Base-by-base conservation (phyloP, 1,140 invertebrate species). In the Chionoecetes opilio region DNA sequence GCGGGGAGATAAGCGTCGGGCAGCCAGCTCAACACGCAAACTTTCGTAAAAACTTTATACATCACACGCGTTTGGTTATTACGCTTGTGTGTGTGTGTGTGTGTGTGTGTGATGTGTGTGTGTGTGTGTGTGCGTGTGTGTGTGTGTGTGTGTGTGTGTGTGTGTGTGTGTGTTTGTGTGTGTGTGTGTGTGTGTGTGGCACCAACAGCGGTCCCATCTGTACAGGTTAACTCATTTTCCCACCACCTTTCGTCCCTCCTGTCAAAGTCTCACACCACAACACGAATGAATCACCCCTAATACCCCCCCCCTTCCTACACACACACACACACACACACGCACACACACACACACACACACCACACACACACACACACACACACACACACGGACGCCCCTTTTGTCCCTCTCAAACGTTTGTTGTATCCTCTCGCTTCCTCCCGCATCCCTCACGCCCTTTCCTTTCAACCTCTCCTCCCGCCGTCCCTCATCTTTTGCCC, bases 141-240 rank as follows among this genome's bases (percentile, higher is more conserved):
- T 75, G 63, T 75, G 63, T 75, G 63, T 75, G 63, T 75, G 63
- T 75, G 63, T 75, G 63, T 75, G 63, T 75, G 63, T 75, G 63
- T 75, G 63, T 75, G 63, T 75, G 63, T 75, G 63, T 75, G 63
- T 75, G n/a, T 75, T 11, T 75, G n/a, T n/a, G 63, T 75, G 63
- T 75, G 63, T 75, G 63, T 63, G 53, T 63, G 53, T 63, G 53
- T 63, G 53, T 63, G 53, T 63, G 21, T 63, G 9, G 21, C 9
- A n/a, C 6, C 11, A n/a, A 17, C 11, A n/a, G 21, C 21, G 63
- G n/a, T n/a, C 21, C 21, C 63, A 75, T 26, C 26, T 75, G 63
- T 75, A 75, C 63, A 75, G 63, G 63, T 75, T n/a, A 75, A 17
- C 21, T 75, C 21, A 75, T 75, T 75, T 75, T 75, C 63, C 63